A percentile compares a stretch with the other conserved stretches of the same genome.
Evolutionary conservation across 2,113 vertebrate species (phyloP).

Genomic region (Hyaena hyaena): DNA sequence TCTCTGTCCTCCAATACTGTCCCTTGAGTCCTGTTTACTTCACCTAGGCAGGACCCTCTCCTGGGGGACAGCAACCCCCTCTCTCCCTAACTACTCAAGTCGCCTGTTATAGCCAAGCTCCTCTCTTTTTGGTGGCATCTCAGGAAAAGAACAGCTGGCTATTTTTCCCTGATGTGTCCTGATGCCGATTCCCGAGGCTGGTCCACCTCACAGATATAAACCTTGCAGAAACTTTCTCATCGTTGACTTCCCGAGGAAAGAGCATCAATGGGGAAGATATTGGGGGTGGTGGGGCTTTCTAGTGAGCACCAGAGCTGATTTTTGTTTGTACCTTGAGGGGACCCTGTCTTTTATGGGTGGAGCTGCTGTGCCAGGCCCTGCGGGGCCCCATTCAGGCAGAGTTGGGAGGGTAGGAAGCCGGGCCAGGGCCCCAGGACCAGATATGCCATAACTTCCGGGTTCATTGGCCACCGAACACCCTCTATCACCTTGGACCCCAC

Average conservation of each 20-base stretch:
- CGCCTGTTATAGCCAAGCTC: background rate
- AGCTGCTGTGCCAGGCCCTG: background rate
- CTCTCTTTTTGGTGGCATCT: background rate
- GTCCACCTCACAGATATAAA: background rate
- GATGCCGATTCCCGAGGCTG: conserved; percentile 30
- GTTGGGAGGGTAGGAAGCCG: background rate
- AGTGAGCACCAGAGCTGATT: background rate
- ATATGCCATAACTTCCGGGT: background rate
- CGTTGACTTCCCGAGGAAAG: background rate
- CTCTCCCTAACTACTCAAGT: accelerated
- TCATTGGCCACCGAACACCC: background rate
- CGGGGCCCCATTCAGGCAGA: background rate
- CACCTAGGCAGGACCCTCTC: background rate
- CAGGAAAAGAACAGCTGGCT: conserved; percentile 46
- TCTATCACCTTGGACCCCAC: background rate
- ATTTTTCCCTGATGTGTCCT: background rate
- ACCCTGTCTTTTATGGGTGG: background rate
- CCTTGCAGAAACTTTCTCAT: background rate
- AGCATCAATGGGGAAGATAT: background rate
- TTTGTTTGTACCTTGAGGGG: background rate
- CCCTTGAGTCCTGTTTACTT: background rate
- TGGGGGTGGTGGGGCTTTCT: background rate
- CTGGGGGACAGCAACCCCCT: background rate
- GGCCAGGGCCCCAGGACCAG: background rate
- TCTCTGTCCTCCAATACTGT: background rate